These are phyloP conservation scores for Leptodactylus fuscus DNA, from an alignment of 2,113 vertebrate genomes.

Conservation along the genomic window DNA sequence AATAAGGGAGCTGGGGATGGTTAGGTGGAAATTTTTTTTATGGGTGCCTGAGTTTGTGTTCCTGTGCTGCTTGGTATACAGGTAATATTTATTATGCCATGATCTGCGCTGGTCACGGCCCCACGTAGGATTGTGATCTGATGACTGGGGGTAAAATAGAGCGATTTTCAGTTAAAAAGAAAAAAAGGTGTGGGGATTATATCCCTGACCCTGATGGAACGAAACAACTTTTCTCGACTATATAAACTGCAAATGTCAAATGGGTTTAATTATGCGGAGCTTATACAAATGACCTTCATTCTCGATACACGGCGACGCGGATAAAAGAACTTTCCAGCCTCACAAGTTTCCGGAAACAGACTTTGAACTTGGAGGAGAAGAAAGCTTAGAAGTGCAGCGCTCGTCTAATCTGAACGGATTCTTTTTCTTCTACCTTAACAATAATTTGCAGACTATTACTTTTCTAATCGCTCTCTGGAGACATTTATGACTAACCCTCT, in stretches of 20 bases:
- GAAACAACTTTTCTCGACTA: not conserved
- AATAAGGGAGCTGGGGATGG: too few relatives aligned
- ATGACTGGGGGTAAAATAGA: too few relatives aligned
- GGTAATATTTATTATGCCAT: too few relatives aligned
- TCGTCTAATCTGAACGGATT: constrained; percentile 19
- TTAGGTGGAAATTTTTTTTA: too few relatives aligned
- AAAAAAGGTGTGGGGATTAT: not conserved
- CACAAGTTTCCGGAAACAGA: not conserved
- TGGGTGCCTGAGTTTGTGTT: too few relatives aligned
- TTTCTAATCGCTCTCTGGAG: constrained; percentile 14
- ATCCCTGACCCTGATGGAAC: not conserved
- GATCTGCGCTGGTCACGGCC: too few relatives aligned
- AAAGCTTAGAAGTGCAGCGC: not conserved
- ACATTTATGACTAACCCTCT: constrained; percentile 28
- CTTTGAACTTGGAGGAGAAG: constrained; percentile 2
- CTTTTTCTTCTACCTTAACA: constrained; percentile 16
- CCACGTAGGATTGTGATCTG: too few relatives aligned
- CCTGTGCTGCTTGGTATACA: too few relatives aligned
- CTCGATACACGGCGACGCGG: not conserved
- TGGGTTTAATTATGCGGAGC: not conserved
- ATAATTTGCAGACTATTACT: constrained; percentile 28
- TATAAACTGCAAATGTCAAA: constrained; percentile 16
- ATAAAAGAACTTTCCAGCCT: not conserved
- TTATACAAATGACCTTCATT: constrained; percentile 1
- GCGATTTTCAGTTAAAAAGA: too few relatives aligned